Evolutionary conservation across 2,797 vertebrate species (phyloP).

Genomic region (Poecile montanus): DNA sequence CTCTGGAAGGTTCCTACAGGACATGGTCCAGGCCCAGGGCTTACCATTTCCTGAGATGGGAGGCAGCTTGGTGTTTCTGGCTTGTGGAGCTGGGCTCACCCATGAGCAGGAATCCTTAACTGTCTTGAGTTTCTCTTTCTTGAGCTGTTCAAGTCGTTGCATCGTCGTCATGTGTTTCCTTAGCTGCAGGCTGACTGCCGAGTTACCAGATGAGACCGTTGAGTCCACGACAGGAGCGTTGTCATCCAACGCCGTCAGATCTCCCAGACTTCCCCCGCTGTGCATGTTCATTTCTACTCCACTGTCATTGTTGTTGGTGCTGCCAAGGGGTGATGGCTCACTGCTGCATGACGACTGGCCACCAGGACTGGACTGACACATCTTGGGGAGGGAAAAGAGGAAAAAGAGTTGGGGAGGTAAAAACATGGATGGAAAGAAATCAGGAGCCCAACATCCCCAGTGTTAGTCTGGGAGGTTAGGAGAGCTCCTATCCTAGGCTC

Average conservation of each 20-base stretch:
- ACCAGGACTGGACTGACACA: conserved; percentile 97
- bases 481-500: not conserved
- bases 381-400: conserved; percentile 74
- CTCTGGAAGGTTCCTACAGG: not conserved
- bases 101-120: conserved; percentile 94
- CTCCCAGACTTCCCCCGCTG: conserved; percentile 95
- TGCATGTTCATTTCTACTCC: conserved; percentile 95
- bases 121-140: conserved; percentile 94
- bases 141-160: conserved; percentile 95
- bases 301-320: conserved; percentile 96
- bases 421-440: not conserved
- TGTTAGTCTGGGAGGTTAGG: not conserved
- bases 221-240: conserved; percentile 87
- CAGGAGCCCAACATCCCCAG: not conserved
- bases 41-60: conserved; percentile 91
- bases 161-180: conserved; percentile 87
- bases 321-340: conserved; percentile 95
- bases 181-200: conserved; percentile 87
- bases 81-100: conserved; percentile 84
- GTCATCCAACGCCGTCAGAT: conserved; percentile 90
- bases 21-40: conserved; percentile 5
- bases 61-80: conserved; percentile 92
- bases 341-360: conserved; percentile 98
- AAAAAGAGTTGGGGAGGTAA: not conserved
- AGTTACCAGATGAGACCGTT: conserved; percentile 83